Evolutionary conservation across 2,888 invertebrate genomes (phyloP).

Genomic region (Polia nebulosa): DNA sequence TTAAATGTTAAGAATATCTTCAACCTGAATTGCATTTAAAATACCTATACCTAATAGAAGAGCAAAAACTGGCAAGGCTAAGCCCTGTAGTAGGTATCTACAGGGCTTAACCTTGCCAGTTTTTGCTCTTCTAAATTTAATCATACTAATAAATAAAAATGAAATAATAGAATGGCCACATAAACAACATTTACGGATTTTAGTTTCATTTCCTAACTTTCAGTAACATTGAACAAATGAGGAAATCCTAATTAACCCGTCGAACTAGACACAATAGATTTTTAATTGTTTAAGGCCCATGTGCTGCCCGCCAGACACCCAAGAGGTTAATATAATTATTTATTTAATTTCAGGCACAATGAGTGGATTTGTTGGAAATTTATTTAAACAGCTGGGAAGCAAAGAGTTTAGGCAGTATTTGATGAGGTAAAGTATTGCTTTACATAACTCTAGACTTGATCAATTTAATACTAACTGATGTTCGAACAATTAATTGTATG

Average conservation of each 20-base stretch:
- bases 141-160: neutral
- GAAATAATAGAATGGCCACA: too few relatives aligned
- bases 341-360: conserved; percentile 78
- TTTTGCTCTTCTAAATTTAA: neutral
- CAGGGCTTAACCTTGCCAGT: neutral
- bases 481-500: neutral
- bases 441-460: neutral
- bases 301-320: too few relatives aligned
- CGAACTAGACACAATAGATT: too few relatives aligned
- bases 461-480: neutral
- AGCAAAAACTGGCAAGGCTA: too few relatives aligned
- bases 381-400: conserved; percentile 93
- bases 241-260: neutral
- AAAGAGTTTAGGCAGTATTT: conserved; percentile 96
- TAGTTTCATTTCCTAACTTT: too few relatives aligned
- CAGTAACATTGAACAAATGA: neutral
- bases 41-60: neutral
- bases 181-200: neutral
- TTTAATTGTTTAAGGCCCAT: too few relatives aligned
- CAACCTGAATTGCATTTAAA: neutral
- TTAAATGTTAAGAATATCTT: neutral
- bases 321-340: too few relatives aligned
- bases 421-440: conserved; percentile 92
- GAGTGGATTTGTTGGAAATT: conserved; percentile 80
- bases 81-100: too few relatives aligned